Evolutionary conservation across 2,113 vertebrate genomes (phyloP).

Genomic region (Paracanthobrama guichenoti): DNA sequence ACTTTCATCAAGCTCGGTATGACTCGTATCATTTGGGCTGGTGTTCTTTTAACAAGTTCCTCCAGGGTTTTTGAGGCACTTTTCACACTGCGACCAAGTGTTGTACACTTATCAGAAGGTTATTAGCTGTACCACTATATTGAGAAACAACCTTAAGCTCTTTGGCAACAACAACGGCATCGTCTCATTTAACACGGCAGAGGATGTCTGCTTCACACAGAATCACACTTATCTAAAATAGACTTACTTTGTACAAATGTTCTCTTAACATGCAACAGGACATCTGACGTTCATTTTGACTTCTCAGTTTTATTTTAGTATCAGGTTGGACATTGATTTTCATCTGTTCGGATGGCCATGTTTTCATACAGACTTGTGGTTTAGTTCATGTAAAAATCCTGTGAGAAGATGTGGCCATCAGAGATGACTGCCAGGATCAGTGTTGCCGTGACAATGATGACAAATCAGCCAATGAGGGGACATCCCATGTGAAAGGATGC

Average conservation of each 20-base stretch:
- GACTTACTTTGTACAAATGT: not conserved
- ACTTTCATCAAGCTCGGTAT: not conserved
- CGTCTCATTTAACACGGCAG: not conserved
- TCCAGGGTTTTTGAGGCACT: not conserved
- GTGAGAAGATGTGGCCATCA: conserved; percentile 4
- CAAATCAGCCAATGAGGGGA: conserved; percentile 60
- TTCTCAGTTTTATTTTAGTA: not conserved
- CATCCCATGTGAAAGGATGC: conserved; percentile 56
- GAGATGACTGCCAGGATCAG: conserved; percentile 24
- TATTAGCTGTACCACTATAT: conserved; percentile 1
- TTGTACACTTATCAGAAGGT: not conserved
- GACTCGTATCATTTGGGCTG: not conserved
- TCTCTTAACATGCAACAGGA: not conserved
- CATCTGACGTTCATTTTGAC: not conserved
- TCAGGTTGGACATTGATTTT: not conserved
- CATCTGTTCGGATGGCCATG: not conserved
- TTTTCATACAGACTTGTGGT: conserved; percentile 8
- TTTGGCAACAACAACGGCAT: not conserved
- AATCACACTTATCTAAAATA: conserved; percentile 1
- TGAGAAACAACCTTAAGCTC: conserved; percentile 6
- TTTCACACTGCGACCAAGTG: not conserved
- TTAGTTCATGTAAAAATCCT: conserved; percentile 26
- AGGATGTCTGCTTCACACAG: not conserved
- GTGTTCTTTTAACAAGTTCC: not conserved
- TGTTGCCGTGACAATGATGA: conserved; percentile 53